These are phyloP conservation scores for Ahaetulla prasina DNA, from an alignment of 2,113 vertebrate species.

Conservation along the genomic window DNA sequence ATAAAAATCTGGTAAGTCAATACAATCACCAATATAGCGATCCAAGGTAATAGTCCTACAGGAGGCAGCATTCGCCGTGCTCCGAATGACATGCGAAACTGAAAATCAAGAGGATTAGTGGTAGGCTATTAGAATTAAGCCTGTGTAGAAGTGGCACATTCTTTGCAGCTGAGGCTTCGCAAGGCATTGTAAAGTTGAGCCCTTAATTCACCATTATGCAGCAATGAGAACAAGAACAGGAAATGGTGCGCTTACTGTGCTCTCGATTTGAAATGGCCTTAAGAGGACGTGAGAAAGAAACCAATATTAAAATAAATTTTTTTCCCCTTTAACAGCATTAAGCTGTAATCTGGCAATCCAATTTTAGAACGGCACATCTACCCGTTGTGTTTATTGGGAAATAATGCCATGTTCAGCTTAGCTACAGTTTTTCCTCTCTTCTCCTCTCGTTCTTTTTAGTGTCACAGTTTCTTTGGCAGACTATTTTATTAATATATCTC, in stretches of 20 bases:
- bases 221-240: slow-evolving; percentile 22
- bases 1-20: neutral
- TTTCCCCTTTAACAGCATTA: neutral
- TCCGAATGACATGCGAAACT: neutral
- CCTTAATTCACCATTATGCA: neutral
- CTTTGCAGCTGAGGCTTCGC: neutral
- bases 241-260: neutral
- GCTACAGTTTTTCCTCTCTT: neutral
- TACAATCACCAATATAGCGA: neutral
- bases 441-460: neutral
- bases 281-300: neutral
- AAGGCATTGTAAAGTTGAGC: neutral
- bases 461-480: neutral
- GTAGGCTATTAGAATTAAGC: slow-evolving; percentile 7
- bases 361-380: fast-evolving
- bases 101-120: slow-evolving; percentile 16
- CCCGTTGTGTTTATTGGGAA: neutral
- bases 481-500: neutral
- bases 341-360: neutral
- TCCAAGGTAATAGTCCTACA: neutral
- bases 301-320: neutral
- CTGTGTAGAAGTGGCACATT: neutral
- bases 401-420: neutral
- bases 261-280: slow-evolving; percentile 8
- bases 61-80: neutral